Base-by-base conservation (phyloP, 1,140 invertebrate species). In the Drosophila hydei region DNA sequence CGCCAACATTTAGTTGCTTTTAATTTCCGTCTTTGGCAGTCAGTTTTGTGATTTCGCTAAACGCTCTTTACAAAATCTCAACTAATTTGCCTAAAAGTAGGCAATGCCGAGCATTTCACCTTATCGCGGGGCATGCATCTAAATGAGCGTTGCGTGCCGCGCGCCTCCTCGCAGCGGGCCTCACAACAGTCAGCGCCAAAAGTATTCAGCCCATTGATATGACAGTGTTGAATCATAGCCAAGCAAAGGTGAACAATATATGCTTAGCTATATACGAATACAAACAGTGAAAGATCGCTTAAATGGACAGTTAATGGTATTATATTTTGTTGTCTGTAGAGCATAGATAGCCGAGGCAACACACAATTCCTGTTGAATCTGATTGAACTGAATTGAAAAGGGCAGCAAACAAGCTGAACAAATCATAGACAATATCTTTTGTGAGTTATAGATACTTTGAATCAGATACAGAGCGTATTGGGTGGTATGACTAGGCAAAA, bases 11-110 rank as follows among this genome's bases (percentile, higher is more conserved):
- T 89, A 84, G 71, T 76, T 88, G 78, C 78, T 87, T 87, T 87
- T 88, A 83, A 87, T 87, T 87, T 87, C 83, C 72, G 79, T 83
- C 68, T 81, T 75, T 70, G 72, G 67, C 77, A 79, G 69, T 80
- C 51, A 61, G 56, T 62, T 62, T 61, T 51, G 48, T 45, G 27
- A 62, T 42, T 54, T 45, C 30, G 40, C 58, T 52, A 62, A 59
- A 59, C 56, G 56, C 25, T 60, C 16, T 60, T 54, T 60, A 27
- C 19, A 47, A 79, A 68, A 72, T 69, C 74, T 69, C 59, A 63
- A 65, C 68, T 77, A 88, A 89, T 88, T 87, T 88, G 83, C 81
- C 83, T 87, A 75, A 88, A 87, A 88, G 81, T 87, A 79, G 74
- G 74, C 80, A 80, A 63, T 64, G 69, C 72, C 30, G 27, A 45